These are phyloP conservation scores for Spilosoma lubricipeda DNA, from an alignment of 2,888 invertebrate species.

Conservation along the genomic window DNA sequence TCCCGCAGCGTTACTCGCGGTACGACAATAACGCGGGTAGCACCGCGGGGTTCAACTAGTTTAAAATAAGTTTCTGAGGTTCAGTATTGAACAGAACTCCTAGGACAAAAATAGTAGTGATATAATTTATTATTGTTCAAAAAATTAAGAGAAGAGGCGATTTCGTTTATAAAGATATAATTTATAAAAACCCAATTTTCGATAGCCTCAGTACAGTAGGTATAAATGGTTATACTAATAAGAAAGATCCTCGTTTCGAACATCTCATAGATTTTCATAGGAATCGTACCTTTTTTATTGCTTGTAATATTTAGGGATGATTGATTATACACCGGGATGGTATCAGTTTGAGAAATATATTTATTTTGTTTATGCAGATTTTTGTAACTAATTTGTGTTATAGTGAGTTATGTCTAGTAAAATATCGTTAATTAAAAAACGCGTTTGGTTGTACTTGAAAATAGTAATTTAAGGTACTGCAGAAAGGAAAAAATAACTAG, in stretches of 20 bases:
- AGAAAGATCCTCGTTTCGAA: neutral
- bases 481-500: too few species aligned
- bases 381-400: neutral
- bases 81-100: too few species aligned
- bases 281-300: constrained; percentile 1
- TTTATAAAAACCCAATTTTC: neutral
- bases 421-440: neutral
- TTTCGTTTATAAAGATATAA: neutral
- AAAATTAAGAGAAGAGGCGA: neutral
- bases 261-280: neutral
- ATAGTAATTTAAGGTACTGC: neutral
- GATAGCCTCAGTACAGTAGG: neutral
- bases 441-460: neutral
- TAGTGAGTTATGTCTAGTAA: neutral
- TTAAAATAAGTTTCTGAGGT: too few species aligned
- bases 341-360: neutral
- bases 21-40: too few species aligned
- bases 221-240: neutral
- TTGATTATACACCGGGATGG: neutral
- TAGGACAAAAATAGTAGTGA: too few species aligned
- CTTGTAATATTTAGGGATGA: neutral
- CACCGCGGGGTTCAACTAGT: too few species aligned
- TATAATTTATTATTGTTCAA: too few species aligned
- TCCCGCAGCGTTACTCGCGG: too few species aligned
- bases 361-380: neutral